Base-by-base conservation (phyloP, 2,797 vertebrate genomes). In the Clamator glandarius region DNA sequence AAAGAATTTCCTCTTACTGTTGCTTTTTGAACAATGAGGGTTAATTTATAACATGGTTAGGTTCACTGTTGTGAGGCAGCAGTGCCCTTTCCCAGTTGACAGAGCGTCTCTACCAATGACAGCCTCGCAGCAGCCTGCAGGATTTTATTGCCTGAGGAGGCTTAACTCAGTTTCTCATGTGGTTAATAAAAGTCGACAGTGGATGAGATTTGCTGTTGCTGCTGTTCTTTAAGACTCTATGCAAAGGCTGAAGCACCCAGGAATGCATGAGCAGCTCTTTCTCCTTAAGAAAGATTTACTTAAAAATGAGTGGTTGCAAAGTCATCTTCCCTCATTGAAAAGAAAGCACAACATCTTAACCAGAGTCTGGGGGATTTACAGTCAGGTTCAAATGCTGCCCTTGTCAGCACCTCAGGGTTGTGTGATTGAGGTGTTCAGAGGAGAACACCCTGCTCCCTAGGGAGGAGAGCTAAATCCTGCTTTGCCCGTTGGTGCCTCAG, bases 161-260 rank as follows among this genome's bases (percentile, higher is more conserved):
- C 81, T 85, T 94, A 94, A 93, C 94, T 93, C 78, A 91, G 75
- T 94, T 95, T 92, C 84, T 91, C 82, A 11, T 10, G 52, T 26
- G 29, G 54, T 72, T 91, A 84, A 91, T 78, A 82, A 58, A 93
- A 89, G 87, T 21, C 81, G 48, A 54, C 54, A 41, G 75, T 5
- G 35, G 73, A 33, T 64, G 85, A 89, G 77, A 75, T 83, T 35
- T 41, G 69, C 76, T 75, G n/a, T 57, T 72, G n/a, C 77, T 87
- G 63, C 75, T 52, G 51, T 14, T 74, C 54, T 51, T 41, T 0
- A 0, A 69, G 46, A 46, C 42, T 28, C 50, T 42, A 5, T 0
- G 0, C 25, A 70, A 59, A 68, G n/a, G 67, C 55, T 69, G 68
- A 75, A 61, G 51, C 46, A 31, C 13, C 46, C 9, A 20, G 25